Conservation (phyloP, 92 coral and sea anemone species). For the Heliopora coerulea region DNA sequence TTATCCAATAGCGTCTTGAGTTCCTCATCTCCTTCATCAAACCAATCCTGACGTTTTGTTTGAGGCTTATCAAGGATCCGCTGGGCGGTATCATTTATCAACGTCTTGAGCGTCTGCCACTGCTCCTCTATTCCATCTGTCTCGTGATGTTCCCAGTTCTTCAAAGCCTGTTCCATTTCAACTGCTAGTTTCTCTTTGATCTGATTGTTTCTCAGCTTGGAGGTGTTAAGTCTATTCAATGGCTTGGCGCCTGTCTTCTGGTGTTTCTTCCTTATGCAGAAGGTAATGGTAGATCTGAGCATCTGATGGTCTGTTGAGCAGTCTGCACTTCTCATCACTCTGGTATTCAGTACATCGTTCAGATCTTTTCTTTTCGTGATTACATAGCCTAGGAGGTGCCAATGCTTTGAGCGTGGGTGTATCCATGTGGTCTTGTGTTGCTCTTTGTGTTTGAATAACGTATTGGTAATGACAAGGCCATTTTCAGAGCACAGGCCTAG, state of each 20-base stretch:
- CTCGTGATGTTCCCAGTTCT: no score
- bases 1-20: neutral
- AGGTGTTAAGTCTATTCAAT: neutral
- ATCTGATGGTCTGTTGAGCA: neutral
- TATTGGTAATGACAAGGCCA: slow-evolving; percentile 26
- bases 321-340: neutral
- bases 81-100: slow-evolving; percentile 6
- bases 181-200: no score
- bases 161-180: no score
- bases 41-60: neutral
- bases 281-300: neutral
- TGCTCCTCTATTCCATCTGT: neutral
- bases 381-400: slow-evolving; percentile 9
- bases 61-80: no score
- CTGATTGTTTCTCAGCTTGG: no score
- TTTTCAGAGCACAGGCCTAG: slow-evolving; percentile 14
- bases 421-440: neutral
- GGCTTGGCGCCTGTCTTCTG: neutral
- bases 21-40: neutral
- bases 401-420: slow-evolving; percentile 30
- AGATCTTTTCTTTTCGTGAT: neutral
- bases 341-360: slow-evolving; percentile 11
- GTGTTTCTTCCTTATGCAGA: neutral
- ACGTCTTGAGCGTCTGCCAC: neutral
- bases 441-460: neutral